phyloP scores from a whole-genome alignment of 2,113 vertebrate species.

The Upupa epops region DNA sequence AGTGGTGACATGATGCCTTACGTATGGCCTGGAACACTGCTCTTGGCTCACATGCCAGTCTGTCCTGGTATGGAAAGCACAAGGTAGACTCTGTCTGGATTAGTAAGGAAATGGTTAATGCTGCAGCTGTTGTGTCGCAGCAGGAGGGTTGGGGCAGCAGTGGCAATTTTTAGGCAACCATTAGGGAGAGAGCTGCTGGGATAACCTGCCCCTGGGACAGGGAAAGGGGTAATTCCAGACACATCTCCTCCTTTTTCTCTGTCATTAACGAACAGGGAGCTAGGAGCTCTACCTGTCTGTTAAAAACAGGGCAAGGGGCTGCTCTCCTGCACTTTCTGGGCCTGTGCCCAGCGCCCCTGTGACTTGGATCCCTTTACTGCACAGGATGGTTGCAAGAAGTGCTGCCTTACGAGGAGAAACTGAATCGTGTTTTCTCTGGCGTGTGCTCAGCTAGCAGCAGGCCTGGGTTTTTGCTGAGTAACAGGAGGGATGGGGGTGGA shows the following conservation, averaged over 20 bases:
- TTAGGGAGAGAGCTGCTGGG: background rate
- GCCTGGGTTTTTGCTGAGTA: constrained; percentile 19
- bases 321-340: background rate
- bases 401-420: background rate
- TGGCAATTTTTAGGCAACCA: background rate
- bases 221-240: background rate
- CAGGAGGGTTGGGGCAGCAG: background rate
- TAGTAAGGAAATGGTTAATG: background rate
- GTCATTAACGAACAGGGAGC: background rate
- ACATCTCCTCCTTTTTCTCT: background rate
- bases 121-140: background rate
- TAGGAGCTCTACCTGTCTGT: background rate
- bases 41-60: background rate
- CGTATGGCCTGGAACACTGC: background rate
- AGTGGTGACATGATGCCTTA: background rate
- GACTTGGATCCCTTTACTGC: background rate
- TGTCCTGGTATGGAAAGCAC: background rate
- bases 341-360: background rate
- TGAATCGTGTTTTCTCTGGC: background rate
- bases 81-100: background rate
- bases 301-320: background rate
- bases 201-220: background rate
- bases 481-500: background rate
- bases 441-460: background rate
- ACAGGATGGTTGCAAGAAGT: background rate